phyloP scores from a whole-genome alignment of 2,113 vertebrate genomes.

The Arizona elegans region DNA sequence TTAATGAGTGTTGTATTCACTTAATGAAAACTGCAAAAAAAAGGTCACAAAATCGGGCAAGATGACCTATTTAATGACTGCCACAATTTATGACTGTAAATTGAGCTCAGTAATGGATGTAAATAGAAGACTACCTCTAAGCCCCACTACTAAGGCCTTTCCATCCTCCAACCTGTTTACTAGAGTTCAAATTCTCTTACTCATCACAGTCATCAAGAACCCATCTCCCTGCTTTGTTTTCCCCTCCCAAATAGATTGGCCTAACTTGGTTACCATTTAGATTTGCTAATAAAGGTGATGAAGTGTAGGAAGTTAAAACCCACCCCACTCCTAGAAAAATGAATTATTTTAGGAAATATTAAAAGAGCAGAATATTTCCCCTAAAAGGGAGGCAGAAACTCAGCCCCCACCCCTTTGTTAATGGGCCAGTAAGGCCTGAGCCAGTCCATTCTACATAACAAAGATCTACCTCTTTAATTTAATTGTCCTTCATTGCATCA shows the following conservation, averaged over 20 bases:
- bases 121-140: background rate
- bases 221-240: background rate
- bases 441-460: too few species aligned
- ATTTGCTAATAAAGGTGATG: background rate
- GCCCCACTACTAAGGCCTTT: background rate
- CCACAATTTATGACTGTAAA: background rate
- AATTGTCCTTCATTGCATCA: too few species aligned
- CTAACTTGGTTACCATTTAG: background rate
- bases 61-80: background rate
- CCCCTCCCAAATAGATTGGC: background rate
- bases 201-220: background rate
- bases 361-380: too few species aligned
- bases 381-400: too few species aligned
- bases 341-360: too few species aligned
- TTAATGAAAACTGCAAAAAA: background rate
- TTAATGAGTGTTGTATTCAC: background rate
- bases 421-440: too few species aligned
- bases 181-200: background rate
- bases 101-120: background rate
- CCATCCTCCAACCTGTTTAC: background rate
- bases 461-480: too few species aligned
- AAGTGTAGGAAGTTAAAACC: too few species aligned
- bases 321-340: too few species aligned
- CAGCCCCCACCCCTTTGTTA: too few species aligned
- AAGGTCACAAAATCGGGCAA: background rate